phyloP scores from a whole-genome alignment of 2,113 vertebrate species.

The Neomonachus schauinslandi region DNA sequence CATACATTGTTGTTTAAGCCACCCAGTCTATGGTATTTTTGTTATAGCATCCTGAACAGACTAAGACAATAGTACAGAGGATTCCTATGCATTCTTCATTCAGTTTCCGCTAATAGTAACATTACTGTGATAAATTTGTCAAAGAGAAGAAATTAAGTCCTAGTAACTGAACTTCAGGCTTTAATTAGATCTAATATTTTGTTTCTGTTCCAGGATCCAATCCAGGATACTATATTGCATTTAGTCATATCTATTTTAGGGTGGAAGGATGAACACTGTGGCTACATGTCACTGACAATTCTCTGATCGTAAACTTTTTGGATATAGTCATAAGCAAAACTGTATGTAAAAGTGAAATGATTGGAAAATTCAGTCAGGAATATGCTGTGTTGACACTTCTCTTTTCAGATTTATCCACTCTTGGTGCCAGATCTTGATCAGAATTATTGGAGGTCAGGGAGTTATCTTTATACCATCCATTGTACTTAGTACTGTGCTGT shows the following conservation, averaged over 20 bases:
- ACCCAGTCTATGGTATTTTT: not conserved
- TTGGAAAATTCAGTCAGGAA: not conserved
- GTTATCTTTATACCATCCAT: not conserved
- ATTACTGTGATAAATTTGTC: not conserved
- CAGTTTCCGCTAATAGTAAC: not conserved
- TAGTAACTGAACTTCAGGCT: not conserved
- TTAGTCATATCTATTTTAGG: not conserved
- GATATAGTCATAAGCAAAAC: conserved; percentile 12
- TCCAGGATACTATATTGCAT: not conserved
- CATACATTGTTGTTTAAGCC: not conserved
- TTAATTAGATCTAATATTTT: not conserved
- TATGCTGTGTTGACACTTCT: not conserved
- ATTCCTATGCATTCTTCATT: not conserved
- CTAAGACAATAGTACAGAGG: not conserved
- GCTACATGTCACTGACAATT: not conserved
- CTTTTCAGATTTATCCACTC: not conserved
- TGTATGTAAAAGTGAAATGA: not conserved
- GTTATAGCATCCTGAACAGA: not conserved
- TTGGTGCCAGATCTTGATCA: not conserved
- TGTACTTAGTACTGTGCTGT: not conserved
- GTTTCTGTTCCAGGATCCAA: not conserved
- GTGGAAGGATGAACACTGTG: not conserved
- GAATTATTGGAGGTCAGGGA: not conserved
- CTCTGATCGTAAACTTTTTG: not conserved
- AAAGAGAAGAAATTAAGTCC: not conserved